Evolutionary conservation across 2,888 invertebrate genomes (phyloP).

Genomic region (Mycogona germanica): DNA sequence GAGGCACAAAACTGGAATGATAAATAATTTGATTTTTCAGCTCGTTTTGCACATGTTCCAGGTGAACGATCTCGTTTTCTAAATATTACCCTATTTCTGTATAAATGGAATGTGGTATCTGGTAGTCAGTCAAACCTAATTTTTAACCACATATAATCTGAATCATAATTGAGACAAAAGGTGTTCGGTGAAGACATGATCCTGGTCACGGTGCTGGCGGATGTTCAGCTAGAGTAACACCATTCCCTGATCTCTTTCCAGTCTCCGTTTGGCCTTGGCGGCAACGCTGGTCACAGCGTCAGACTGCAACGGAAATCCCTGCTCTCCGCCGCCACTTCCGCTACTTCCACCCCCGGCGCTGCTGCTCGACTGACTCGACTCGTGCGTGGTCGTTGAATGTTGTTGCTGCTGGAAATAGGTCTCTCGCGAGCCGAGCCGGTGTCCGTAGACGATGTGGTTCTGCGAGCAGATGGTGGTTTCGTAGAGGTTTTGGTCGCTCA

Average conservation of each 20-base stretch:
- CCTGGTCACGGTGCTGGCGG: no score
- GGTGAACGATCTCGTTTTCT: no score
- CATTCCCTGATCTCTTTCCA: conserved; percentile 2
- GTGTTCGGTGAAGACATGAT: no score
- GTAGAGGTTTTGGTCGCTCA: background rate
- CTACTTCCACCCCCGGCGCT: no score
- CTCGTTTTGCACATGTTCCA: no score
- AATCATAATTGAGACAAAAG: no score
- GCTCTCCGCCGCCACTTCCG: background rate
- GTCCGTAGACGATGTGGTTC: conserved; percentile 5
- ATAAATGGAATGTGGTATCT: no score
- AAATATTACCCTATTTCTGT: no score
- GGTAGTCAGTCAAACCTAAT: no score
- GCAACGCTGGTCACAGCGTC: background rate
- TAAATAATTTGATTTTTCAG: no score
- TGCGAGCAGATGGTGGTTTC: conserved; percentile 1
- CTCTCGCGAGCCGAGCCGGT: conserved; percentile 2
- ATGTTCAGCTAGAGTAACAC: conserved; percentile 2
- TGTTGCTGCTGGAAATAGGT: conserved; percentile 2
- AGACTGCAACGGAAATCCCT: conserved; percentile 8
- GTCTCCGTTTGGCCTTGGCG: background rate
- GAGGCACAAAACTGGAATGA: no score
- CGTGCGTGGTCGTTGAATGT: background rate
- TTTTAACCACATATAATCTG: no score
- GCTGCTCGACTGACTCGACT: background rate